Evolutionary conservation across 2,888 invertebrate species (phyloP).

Genomic region (Mactromeris polynyma): DNA sequence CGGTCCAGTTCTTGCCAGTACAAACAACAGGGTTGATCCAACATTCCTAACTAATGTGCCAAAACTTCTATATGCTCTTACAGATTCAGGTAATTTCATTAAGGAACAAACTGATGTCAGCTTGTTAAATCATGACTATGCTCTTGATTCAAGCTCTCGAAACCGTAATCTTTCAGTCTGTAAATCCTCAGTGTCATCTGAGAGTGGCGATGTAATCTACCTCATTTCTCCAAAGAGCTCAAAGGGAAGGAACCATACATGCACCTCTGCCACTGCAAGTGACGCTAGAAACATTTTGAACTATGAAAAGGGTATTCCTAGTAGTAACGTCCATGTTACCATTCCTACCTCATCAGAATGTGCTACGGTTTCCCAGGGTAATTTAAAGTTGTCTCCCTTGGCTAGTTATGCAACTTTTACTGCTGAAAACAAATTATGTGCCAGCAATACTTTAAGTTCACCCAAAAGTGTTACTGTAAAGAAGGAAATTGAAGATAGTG

Average conservation of each 20-base stretch:
- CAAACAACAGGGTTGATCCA: conserved; percentile 16
- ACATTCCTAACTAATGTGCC: conserved; percentile 26
- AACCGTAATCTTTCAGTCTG: conserved; percentile 7
- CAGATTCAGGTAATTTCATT: background rate
- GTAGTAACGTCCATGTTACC: background rate
- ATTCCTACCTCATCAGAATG: conserved; percentile 26
- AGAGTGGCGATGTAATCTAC: conserved; percentile 32
- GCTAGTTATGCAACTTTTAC: conserved; percentile 44
- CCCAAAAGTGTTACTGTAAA: background rate
- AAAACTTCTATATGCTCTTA: background rate
- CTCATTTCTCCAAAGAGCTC: conserved; percentile 21
- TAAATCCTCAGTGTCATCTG: background rate
- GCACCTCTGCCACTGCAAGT: background rate
- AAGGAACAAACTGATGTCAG: background rate
- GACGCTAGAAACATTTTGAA: background rate
- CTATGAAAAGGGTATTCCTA: background rate
- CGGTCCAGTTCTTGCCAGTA: conserved; percentile 19
- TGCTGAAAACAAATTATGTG: background rate
- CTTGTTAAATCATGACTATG: conserved; percentile 23
- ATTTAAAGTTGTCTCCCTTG: conserved; percentile 37
- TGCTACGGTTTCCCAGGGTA: background rate
- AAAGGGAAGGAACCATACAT: background rate
- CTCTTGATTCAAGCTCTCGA: conserved; percentile 17
- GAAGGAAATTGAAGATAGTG: background rate
- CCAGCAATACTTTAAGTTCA: background rate